Evolutionary conservation across 2,113 vertebrate genomes (phyloP), one percentile per base, ranked within the genome.

Genomic region (Pitta sordida): DNA sequence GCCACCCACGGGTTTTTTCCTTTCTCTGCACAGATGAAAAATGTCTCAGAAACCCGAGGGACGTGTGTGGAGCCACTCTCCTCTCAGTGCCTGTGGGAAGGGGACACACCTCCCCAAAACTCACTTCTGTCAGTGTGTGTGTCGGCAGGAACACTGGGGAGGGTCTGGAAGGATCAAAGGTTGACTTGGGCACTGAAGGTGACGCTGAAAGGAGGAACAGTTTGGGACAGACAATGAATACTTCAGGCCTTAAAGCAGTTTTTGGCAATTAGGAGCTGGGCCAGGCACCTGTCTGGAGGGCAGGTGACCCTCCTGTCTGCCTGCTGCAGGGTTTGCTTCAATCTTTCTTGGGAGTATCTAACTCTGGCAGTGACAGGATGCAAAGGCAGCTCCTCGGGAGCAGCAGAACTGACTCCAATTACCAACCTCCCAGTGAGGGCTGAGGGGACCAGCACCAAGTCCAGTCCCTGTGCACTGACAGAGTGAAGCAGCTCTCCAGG

Each of bases 41-140:
- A 30, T 0, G 0, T 17, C 32, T 39, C 2, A 0, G 58, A 83
- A 63, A 36, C 65, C 43, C 1, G 0, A 70, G 48, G 44, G 73
- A 43, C 11, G 2, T 0, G 0, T 53, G 39, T 52, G 56, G 64
- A 89, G 56, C 43, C 36, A 15, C 34, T 27, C 34, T 62, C 44
- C 44, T 4, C 22, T 55, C 85, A 1, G 14, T 18, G 65, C 56
- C 56, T 39, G 0, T 3, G 10, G 39, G 62, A 58, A 23, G 29
- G 56, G 36, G 73, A 16, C 0, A 4, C 4, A 0, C 9, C 18
- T 51, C 48, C 30, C 43, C 48, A 30, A 19, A 56, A 41, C 20
- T 69, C 46, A 0, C 3, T n/a, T 22, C 68, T 17, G 36, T 3
- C 5, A 4, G 37, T 4, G 62, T 4, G 3, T 6, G 26, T 2